Percentiles rank a stretch among this genome's conserved stretches.
Evolutionary conservation across 2,888 invertebrate genomes (phyloP).

Genomic region (Cephalotes varians): DNA sequence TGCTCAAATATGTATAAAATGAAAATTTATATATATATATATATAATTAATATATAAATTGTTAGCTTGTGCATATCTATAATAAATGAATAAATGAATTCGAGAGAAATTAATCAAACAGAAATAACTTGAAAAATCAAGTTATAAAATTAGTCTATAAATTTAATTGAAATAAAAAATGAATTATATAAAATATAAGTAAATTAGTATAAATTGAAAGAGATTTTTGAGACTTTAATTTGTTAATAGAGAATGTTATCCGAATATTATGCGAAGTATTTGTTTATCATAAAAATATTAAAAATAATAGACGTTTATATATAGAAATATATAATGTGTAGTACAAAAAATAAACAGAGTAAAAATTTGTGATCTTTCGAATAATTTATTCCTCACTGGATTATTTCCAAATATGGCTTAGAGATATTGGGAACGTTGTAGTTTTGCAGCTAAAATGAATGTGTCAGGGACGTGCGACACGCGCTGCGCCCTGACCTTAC

Average conservation of each 20-base stretch:
- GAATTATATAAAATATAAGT: not conserved
- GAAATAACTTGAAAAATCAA: constrained; percentile 4
- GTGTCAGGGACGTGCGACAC: constrained; percentile 71
- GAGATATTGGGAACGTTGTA: not conserved
- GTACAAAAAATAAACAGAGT: not conserved
- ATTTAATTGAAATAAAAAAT: not conserved
- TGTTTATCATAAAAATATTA: not conserved
- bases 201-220: not conserved
- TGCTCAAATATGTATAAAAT: not conserved
- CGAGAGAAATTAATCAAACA: not conserved
- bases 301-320: not conserved
- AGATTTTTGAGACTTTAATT: not conserved
- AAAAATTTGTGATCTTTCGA: not conserved
- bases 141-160: not conserved
- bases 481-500: constrained; percentile 69
- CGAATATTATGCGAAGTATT: not conserved
- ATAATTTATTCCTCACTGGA: not conserved
- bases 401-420: not conserved
- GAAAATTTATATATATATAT: not conserved
- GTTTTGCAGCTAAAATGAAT: constrained; percentile 53
- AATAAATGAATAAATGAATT: not conserved
- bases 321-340: not conserved
- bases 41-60: not conserved
- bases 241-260: not conserved
- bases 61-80: not conserved